Conservation (phyloP, 2,113 vertebrate species). For the Strix aluco region DNA sequence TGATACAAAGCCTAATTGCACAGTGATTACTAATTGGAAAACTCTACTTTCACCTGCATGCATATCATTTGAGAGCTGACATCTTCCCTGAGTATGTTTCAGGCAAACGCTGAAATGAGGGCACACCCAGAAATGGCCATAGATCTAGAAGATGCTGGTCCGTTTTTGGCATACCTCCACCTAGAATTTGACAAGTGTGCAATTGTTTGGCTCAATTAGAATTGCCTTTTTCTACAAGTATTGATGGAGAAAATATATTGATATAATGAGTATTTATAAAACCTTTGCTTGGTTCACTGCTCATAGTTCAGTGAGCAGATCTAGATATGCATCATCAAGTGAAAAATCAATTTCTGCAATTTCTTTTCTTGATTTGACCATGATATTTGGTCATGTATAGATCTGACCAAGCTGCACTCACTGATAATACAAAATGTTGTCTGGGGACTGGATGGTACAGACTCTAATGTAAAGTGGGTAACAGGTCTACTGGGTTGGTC, state of each 20-base stretch:
- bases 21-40: conserved; percentile 20
- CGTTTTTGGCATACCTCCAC: background rate
- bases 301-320: background rate
- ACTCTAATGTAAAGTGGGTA: background rate
- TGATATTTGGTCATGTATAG: background rate
- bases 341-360: background rate
- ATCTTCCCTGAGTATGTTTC: background rate
- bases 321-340: background rate
- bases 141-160: background rate
- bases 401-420: background rate
- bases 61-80: background rate
- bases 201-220: background rate
- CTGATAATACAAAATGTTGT: background rate
- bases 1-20: conserved; percentile 14
- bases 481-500: accelerated
- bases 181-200: background rate
- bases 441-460: background rate
- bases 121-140: background rate
- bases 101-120: background rate
- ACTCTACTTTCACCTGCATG: background rate
- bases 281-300: background rate
- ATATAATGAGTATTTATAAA: background rate
- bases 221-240: background rate
- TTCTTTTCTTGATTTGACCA: background rate
- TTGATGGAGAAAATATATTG: background rate